Evolutionary conservation across 1,140 invertebrate species (phyloP).

Genomic region (Melipona quadrifasciata): DNA sequence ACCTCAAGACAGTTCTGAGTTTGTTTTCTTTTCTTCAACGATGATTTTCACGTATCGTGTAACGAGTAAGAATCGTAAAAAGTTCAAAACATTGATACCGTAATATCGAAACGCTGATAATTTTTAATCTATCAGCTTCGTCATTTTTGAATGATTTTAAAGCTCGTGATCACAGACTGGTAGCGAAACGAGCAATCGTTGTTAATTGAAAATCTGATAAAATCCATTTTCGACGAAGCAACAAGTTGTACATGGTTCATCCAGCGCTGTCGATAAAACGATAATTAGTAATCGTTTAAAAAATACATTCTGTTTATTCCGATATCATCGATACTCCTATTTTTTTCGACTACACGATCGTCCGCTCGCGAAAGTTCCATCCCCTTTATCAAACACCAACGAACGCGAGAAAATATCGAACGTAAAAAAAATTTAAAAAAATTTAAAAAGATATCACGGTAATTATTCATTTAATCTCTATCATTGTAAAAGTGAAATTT

Average conservation of each 20-base stretch:
- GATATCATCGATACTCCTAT: not conserved
- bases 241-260: conserved; percentile 7
- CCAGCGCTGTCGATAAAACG: not conserved
- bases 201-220: not conserved
- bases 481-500: too few species aligned
- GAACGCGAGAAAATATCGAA: too few species aligned
- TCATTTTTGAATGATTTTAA: not conserved
- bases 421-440: too few species aligned
- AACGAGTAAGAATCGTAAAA: too few species aligned
- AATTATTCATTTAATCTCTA: too few species aligned
- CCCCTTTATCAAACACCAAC: not conserved
- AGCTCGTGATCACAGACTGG: not conserved
- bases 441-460: too few species aligned
- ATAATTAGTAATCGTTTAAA: not conserved
- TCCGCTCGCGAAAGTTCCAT: not conserved
- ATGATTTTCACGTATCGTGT: too few species aligned
- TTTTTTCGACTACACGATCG: not conserved
- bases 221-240: not conserved
- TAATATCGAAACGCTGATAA: not conserved
- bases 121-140: not conserved
- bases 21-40: too few species aligned
- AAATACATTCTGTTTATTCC: not conserved
- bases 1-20: too few species aligned
- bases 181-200: not conserved
- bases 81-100: too few species aligned